Conservation (phyloP, 2,888 invertebrate genomes). For the Amblyteles armatorius region DNA sequence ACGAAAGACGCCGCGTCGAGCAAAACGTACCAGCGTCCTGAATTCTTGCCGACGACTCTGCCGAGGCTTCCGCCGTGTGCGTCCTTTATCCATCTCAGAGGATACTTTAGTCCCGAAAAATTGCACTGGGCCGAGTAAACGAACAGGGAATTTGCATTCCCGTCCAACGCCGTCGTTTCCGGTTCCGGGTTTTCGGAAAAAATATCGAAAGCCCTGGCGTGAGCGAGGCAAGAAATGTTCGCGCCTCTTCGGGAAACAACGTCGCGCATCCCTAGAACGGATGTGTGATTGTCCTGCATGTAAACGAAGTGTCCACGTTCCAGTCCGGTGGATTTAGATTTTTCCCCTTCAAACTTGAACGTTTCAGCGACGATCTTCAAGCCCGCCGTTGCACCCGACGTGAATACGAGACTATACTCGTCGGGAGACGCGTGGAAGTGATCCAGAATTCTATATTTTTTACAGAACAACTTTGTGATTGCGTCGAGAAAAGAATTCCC, state of each 20-base stretch:
- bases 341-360: constrained; percentile 87
- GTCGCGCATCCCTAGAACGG: constrained; percentile 96
- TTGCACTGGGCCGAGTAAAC: constrained; percentile 97
- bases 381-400: constrained; percentile 96
- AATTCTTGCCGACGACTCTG: constrained; percentile 82
- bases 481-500: background rate
- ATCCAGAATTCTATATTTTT: constrained; percentile 87
- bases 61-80: constrained; percentile 88
- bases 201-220: constrained; percentile 86
- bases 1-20: constrained; percentile 95
- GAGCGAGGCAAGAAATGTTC: constrained; percentile 87
- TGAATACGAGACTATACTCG: constrained; percentile 95
- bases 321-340: constrained; percentile 43
- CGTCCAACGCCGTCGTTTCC: constrained; percentile 25
- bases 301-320: constrained; percentile 90
- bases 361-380: constrained; percentile 93
- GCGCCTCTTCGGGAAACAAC: constrained; percentile 87
- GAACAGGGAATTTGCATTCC: constrained; percentile 87
- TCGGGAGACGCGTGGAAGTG: constrained; percentile 93
- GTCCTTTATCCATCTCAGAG: constrained; percentile 89
- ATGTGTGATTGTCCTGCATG: constrained; percentile 97
- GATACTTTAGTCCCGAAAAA: constrained; percentile 96
- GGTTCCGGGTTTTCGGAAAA: constrained; percentile 81
- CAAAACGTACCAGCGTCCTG: constrained; percentile 89
- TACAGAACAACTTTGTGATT: background rate